Base-by-base conservation (phyloP, 2,113 vertebrate genomes). In the Xiphophorus couchianus region DNA sequence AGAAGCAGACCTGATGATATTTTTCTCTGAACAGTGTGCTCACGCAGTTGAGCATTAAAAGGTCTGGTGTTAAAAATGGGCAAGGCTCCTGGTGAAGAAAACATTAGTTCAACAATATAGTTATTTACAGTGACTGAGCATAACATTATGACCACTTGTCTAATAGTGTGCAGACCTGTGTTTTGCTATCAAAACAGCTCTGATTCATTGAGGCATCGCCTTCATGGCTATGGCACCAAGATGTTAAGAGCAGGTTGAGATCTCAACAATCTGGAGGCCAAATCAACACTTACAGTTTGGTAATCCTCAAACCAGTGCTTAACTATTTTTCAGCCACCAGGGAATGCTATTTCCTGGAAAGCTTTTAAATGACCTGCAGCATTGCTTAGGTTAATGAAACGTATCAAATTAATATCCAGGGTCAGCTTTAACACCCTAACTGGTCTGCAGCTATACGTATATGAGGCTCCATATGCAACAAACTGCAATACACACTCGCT, bases 21-120 rank as follows among this genome's bases (percentile, higher is more conserved):
- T 58, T 80, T 66, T 63, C 80, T 81, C 62, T n/a, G 44, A 85
- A 80, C 61, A 76, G 44, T 51, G 48, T 67, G 33, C 65, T 37
- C 9, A 62, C 37, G 30, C 35, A 25, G 37, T 35, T 74, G 28
- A 51, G 54, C 51, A 54, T 39, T 39, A 75, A 82, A 66, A 29
- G 73, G 39, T 37, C 71, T 64, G 37, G 25, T n/a, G 12, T 67
- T 28, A 19, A 58, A 25, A 58, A 10, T 22, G 2, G 22, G 6
- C 51, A 58, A n/a, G 17, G 51, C 25, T n/a, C 8, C 7, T 25
- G 51, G 10, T n/a, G 19, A 58, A 58, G 51, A 58, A 58, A 9
- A n/a, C 51, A 58, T 58, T n/a, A 25, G 51, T 58, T 58, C 25
- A n/a, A n/a, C 51, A 58, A n/a, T 9, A 25, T 48, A 17, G 44